Conservation (phyloP, 2,113 vertebrate genomes). For the Chloropsis cyanopogon region DNA sequence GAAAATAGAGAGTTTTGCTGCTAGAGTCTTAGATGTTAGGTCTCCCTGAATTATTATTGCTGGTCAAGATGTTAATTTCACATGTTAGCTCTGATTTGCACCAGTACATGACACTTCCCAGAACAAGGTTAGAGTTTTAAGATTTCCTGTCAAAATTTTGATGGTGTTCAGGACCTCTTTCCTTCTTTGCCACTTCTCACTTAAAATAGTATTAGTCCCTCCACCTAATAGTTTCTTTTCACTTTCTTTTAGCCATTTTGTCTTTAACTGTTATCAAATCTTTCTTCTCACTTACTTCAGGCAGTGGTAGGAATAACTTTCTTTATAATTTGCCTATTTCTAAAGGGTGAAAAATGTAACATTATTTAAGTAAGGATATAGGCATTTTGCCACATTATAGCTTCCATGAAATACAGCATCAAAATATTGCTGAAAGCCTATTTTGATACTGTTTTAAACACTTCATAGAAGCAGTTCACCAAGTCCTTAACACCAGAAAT, state of each 20-base stretch:
- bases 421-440: background rate
- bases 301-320: background rate
- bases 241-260: background rate
- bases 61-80: background rate
- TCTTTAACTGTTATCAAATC: background rate
- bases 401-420: background rate
- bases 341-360: background rate
- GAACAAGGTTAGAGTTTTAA: background rate
- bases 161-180: background rate
- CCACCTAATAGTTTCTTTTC: background rate
- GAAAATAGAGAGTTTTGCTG: background rate
- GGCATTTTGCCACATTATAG: background rate
- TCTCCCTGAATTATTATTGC: background rate
- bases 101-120: background rate
- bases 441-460: background rate
- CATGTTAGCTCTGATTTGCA: background rate
- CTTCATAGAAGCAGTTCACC: background rate
- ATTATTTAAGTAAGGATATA: background rate
- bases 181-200: background rate
- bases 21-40: background rate
- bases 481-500: background rate
- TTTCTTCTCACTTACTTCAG: background rate
- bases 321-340: background rate
- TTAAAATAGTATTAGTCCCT: background rate
- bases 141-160: background rate